Evolutionary conservation across 2,797 vertebrate genomes (phyloP), one percentile per base, ranked within the genome.

Genomic region (Intellagama lesueurii): DNA sequence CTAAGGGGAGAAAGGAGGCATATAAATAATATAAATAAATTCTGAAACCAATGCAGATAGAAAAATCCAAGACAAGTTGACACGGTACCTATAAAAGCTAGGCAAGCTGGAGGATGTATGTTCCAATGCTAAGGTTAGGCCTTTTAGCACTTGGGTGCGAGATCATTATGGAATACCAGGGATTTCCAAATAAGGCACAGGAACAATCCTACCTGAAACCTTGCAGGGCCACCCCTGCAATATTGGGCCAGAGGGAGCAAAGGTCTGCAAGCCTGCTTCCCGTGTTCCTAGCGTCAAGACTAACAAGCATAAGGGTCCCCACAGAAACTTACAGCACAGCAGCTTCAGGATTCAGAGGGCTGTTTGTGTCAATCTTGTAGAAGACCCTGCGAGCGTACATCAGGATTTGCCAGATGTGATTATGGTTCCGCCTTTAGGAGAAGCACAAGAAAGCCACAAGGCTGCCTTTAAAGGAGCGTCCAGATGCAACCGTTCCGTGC

Each of bases 371-470:
- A 86, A 99, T 99, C 98, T 99, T 99, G 97, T 99, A 99, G 97
- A 99, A 99, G 94, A 99, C 96, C 69, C 98, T 98, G 80, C 99
- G 97, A 64, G 99, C 99, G 0, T 99, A 99, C 99, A 99, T 99
- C 86, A 99, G 92, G 60, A 99, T 98, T 95, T 99, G 99, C 99
- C 99, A 99, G 95, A 99, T 99, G 95, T 99, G 99, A 93, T 99
- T 99, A 96, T 99, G 98, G 96, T 99, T 99, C 93, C 99, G 97
- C 96, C 99, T 99, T 77, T 44, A 94, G 92, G 60, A 82, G 69
- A 75, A 77, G 35, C 35, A 75, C 32, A 76, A 77, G 89, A 56
- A 28, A n/a, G 30, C 1, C 11, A 85, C 5, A 6, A 17, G 0
- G 49, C 26, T 1, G 7, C 26, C 26, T n/a, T 44, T 75, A 22